Percentiles rank a stretch among this genome's conserved stretches.
Evolutionary conservation across 2,888 invertebrate genomes (phyloP).

Genomic region (Lasioglossum figueresi): DNA sequence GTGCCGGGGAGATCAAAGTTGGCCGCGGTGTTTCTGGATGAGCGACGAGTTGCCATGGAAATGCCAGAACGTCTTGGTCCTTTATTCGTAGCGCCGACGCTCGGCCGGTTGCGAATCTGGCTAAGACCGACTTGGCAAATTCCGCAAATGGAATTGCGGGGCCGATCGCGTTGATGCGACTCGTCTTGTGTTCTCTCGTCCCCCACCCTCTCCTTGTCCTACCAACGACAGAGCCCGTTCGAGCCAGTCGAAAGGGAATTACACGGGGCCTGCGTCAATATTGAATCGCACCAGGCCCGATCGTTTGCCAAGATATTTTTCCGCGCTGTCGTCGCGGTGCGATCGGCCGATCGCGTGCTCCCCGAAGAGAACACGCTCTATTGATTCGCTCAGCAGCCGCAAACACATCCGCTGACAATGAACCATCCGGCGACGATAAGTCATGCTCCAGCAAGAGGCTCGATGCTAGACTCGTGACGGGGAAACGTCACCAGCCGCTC

Average conservation of each 20-base stretch:
- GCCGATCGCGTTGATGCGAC: conserved; percentile 1
- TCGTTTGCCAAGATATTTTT: conserved; percentile 53
- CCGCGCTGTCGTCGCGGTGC: conserved; percentile 7
- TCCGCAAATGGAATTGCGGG: conserved; percentile 47
- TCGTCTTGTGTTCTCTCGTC: background rate
- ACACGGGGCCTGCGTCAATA: conserved; percentile 61
- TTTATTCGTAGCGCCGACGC: conserved; percentile 29
- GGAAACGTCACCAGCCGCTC: background rate
- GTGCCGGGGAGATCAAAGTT: conserved; percentile 66
- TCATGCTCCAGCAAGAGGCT: background rate
- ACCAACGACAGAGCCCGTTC: background rate
- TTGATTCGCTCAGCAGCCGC: conserved; percentile 15
- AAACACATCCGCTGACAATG: conserved; percentile 21
- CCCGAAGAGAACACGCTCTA: background rate
- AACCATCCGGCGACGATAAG: background rate
- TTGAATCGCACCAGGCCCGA: conserved; percentile 41
- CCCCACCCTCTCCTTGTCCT: background rate
- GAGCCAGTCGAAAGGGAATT: conserved; percentile 56
- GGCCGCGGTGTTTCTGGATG: conserved; percentile 32
- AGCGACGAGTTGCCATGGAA: conserved; percentile 58
- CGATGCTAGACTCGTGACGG: background rate
- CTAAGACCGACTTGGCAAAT: conserved; percentile 53
- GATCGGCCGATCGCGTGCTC: background rate
- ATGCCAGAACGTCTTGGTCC: conserved; percentile 43
- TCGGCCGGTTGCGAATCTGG: conserved; percentile 39